phyloP scores from a whole-genome alignment of 2,797 vertebrate genomes.

The Pseudochirops cupreus region DNA sequence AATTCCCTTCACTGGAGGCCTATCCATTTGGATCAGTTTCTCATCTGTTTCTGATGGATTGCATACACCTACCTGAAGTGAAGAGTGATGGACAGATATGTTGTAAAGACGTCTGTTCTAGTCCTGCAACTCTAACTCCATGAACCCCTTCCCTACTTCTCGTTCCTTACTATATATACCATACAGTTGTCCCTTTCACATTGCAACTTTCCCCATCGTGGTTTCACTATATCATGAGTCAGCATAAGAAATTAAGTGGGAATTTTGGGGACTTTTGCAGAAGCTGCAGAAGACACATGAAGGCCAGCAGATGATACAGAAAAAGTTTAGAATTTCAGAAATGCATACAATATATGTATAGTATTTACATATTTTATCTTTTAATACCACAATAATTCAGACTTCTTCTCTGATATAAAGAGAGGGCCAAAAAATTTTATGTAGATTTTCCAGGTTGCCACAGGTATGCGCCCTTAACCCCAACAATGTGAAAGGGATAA shows the following conservation, averaged over 20 bases:
- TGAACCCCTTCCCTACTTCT: neutral
- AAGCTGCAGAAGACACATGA: neutral
- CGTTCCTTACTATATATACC: neutral
- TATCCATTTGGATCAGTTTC: neutral
- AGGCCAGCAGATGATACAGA: neutral
- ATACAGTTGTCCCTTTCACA: neutral
- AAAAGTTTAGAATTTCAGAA: neutral
- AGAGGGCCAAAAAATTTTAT: neutral
- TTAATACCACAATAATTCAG: neutral
- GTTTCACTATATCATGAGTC: neutral
- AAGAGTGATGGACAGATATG: neutral
- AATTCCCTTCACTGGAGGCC: neutral
- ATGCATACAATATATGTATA: neutral
- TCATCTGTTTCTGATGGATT: rapidly evolving
- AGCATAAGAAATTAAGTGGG: neutral
- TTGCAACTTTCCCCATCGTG: neutral
- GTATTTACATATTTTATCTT: neutral
- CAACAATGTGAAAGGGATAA: neutral
- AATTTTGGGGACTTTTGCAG: neutral
- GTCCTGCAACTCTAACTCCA: neutral
- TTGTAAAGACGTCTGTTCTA: neutral
- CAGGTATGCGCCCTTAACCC: too few relatives aligned
- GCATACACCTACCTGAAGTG: neutral
- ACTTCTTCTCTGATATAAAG: neutral
- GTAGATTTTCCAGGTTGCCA: neutral